Conservation (phyloP, 2,113 vertebrate genomes). For the Indri indri region DNA sequence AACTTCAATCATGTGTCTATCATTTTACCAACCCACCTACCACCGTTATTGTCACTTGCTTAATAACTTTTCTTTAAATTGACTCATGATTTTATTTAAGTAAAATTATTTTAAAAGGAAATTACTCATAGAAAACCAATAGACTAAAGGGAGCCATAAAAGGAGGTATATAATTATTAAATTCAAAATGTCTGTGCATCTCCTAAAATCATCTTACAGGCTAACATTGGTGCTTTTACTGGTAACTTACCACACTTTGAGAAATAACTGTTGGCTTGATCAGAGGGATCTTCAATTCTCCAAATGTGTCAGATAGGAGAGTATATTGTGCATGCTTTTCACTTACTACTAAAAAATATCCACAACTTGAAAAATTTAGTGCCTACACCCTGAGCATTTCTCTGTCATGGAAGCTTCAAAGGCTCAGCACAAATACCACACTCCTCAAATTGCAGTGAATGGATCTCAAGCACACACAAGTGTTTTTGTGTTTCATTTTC, state of each 20-base stretch:
- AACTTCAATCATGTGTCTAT: not conserved
- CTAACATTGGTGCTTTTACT: not conserved
- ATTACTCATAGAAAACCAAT: not conserved
- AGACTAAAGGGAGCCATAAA: constrained; percentile 1
- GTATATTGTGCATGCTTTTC: constrained; percentile 27
- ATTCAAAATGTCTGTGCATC: not conserved
- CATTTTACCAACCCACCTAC: not conserved
- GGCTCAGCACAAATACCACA: constrained; percentile 55
- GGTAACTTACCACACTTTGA: not conserved
- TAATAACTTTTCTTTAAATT: constrained; percentile 9
- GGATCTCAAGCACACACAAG: constrained; percentile 60
- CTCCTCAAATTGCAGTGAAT: constrained; percentile 73
- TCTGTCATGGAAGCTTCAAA: constrained; percentile 72
- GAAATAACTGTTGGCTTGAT: not conserved
- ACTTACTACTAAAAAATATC: constrained; percentile 63
- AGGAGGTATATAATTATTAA: not conserved
- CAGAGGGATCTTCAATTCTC: not conserved
- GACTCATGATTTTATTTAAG: not conserved
- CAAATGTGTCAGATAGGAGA: not conserved
- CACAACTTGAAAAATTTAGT: constrained; percentile 62
- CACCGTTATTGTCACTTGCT: not conserved
- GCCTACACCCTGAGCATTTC: constrained; percentile 44
- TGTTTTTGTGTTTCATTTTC: constrained; percentile 73
- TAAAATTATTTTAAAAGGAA: constrained; percentile 40
- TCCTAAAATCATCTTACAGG: not conserved